phyloP scores from a whole-genome alignment of 1,140 invertebrate genomes.

The Mesaphorura yosii region DNA sequence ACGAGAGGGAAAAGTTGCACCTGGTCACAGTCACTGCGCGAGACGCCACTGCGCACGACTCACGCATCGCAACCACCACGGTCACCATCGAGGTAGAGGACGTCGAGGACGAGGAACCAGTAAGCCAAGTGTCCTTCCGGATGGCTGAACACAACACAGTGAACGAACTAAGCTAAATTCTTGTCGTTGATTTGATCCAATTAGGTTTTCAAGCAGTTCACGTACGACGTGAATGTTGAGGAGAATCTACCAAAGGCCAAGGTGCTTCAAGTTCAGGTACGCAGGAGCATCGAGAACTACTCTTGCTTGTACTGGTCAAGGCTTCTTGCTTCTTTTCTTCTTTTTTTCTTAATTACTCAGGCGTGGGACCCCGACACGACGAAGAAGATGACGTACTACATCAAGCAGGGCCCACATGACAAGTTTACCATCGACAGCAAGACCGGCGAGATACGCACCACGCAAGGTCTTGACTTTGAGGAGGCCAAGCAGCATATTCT shows the following conservation, averaged over 20 bases:
- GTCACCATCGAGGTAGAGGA: slow-evolving; percentile 70
- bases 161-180: neutral
- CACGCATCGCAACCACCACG: slow-evolving; percentile 65
- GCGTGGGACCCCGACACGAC: slow-evolving; percentile 66
- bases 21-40: slow-evolving; percentile 68
- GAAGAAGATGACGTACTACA: slow-evolving; percentile 65
- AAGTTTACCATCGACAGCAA: slow-evolving; percentile 69
- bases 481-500: slow-evolving; percentile 57
- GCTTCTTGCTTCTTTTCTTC: slow-evolving; percentile 9
- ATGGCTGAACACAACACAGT: neutral
- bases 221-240: slow-evolving; percentile 63
- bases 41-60: slow-evolving; percentile 67
- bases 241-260: slow-evolving; percentile 67
- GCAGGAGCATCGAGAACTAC: too few species aligned
- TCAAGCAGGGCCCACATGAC: slow-evolving; percentile 65
- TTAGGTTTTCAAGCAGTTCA: slow-evolving; percentile 58
- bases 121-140: neutral
- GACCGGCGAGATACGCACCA: slow-evolving; percentile 62
- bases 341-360: too few species aligned
- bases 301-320: too few species aligned
- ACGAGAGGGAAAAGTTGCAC: slow-evolving; percentile 60
- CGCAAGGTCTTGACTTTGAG: slow-evolving; percentile 63
- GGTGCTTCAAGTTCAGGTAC: slow-evolving; percentile 56
- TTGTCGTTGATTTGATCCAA: slow-evolving; percentile 36
- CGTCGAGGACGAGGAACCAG: slow-evolving; percentile 67